Evolutionary conservation across 1,140 invertebrate species (phyloP).

Genomic region (Drosophila fuyamai): DNA sequence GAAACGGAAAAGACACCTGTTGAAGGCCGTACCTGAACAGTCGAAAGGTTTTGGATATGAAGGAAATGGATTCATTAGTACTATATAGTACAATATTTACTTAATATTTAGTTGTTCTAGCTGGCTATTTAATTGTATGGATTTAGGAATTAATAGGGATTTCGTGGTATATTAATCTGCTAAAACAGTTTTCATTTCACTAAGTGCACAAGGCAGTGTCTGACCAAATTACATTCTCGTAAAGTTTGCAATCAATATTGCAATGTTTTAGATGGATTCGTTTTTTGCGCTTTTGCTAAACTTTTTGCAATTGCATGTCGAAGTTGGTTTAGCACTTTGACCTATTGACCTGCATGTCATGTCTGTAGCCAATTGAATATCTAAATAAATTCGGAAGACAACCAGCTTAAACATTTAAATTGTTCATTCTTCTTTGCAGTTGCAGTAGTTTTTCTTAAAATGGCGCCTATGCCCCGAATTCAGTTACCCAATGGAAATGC

Average conservation of each 20-base stretch:
- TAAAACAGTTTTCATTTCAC: not conserved
- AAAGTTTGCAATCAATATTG: conserved; percentile 17
- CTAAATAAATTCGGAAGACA: not conserved
- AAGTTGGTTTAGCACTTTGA: conserved; percentile 43
- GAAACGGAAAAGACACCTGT: conserved; percentile 30
- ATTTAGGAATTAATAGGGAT: not conserved
- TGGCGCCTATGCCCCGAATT: conserved; percentile 82
- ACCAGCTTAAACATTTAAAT: conserved; percentile 12
- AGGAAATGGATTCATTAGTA: not conserved
- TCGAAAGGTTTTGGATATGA: not conserved
- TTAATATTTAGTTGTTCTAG: not conserved
- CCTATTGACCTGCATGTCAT: conserved; percentile 63
- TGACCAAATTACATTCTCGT: not conserved
- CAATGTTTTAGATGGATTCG: conserved; percentile 1
- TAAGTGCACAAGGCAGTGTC: not conserved
- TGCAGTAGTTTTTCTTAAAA: conserved; percentile 38
- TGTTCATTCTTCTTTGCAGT: conserved; percentile 12
- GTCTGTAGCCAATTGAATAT: conserved; percentile 10
- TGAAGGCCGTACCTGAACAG: conserved; percentile 9
- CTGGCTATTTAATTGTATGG: not conserved
- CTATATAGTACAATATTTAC: no score
- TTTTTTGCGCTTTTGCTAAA: conserved; percentile 5
- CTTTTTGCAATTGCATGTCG: conserved; percentile 45
- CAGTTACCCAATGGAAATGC: conserved; percentile 62
- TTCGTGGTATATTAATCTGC: not conserved